Conservation (phyloP, 2,113 vertebrate species). For the Pelusios castaneus region DNA sequence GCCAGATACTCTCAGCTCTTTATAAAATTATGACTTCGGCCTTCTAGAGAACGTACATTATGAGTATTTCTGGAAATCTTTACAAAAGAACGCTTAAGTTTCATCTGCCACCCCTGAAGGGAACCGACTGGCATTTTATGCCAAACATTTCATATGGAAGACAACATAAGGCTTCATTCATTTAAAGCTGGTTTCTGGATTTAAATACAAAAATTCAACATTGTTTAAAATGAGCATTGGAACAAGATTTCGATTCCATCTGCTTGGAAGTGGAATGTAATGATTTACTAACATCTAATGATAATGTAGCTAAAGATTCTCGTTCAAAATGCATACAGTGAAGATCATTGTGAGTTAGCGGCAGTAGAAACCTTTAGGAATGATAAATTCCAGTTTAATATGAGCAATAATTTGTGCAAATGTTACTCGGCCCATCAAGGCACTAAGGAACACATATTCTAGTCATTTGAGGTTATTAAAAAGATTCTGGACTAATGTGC, state of each 20-base stretch:
- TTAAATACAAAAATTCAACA: rapidly evolving
- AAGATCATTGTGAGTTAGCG: neutral
- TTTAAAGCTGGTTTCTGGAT: neutral
- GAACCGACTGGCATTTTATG: neutral
- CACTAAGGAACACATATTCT: neutral
- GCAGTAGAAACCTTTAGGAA: neutral
- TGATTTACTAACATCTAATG: neutral
- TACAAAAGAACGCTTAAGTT: neutral
- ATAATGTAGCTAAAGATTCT: neutral
- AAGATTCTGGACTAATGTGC: neutral
- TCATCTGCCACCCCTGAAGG: neutral
- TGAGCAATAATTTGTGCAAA: neutral
- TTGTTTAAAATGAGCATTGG: neutral
- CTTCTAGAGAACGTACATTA: neutral
- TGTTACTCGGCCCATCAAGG: neutral
- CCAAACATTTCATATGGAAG: rapidly evolving
- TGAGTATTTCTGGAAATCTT: neutral
- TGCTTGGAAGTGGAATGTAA: neutral
- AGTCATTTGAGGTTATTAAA: neutral
- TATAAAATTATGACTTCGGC: neutral
- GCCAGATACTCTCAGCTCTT: neutral
- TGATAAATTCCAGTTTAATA: rapidly evolving
- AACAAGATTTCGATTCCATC: neutral
- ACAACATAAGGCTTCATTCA: neutral
- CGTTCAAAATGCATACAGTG: neutral